Base-by-base conservation (phyloP, 1,140 invertebrate species). In the Macrobrachium nipponense region DNA sequence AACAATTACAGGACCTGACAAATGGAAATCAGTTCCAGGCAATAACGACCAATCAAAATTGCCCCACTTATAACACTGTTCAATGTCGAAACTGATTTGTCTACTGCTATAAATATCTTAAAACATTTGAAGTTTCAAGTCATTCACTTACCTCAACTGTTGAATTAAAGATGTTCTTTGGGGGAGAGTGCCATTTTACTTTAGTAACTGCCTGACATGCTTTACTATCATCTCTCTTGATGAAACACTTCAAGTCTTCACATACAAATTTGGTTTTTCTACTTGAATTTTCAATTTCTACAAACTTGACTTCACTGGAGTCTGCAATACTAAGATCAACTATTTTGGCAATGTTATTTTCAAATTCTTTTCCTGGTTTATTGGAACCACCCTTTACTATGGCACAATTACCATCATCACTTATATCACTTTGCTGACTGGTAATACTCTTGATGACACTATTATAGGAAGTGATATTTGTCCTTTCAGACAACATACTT, bases 111-210 rank as follows among this genome's bases (percentile, higher is more conserved):
- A 36, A 36, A 36, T 36, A 36, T 4, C 27, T 36, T 36, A 36
- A 36, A 36, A 36, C 27, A 4, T 36, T 36, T 36, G 27, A 36
- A 36, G 27, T 36, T 36, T 4, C 4, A 36, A 51, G 51, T 51
- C 7, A 51, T 51, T 12, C 12, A 88, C 90, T 89, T 90, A 95
- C 94, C 92, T 96, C 95, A 4, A 96, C 92, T 14, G 94, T 94
- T 44, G 95, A 94, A 89, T 95, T 96, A 94, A 96, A 96, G 18
- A 98, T 94, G 66, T 93, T 93, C 89, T 96, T 96, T 7, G 89
- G 94, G 12, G 95, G 95, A 89, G 94, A 94, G 88, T 95, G 94
- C 96, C 96, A 97, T 89, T 91, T 86, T 82, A 80, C 27, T 70
- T 87, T 77, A 10, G n/a, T 51, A 27, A 17, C 11, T 44, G 82